Base-by-base conservation (phyloP, 1,140 invertebrate genomes). In the Drosophila quadrilineata region DNA sequence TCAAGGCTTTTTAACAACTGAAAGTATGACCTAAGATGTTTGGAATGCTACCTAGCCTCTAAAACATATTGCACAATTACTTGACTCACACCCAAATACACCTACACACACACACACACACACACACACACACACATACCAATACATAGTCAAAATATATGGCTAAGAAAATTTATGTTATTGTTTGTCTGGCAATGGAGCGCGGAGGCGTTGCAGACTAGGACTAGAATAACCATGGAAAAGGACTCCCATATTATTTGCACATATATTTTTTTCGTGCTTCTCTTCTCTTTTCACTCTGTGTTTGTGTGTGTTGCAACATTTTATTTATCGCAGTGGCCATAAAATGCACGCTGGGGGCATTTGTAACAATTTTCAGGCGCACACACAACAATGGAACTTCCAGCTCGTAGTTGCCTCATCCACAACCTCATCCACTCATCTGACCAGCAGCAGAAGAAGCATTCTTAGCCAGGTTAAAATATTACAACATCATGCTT, bases 401-500 rank as follows among this genome's bases (percentile, higher is more conserved):
- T 52, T 48, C 53, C 50, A 60, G 33, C 16, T 48, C 24, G 5
- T 10, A 12, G 29, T 33, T 26, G 57, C 28, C 26, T 19, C 17
- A 8, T n/a, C 26, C 10, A 2, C 9, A 2, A n/a, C 2, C 5
- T 3, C 14, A n/a, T 12, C 9, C 24, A 26, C 17, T 12, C 41
- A 28, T 45, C 41, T 45, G 41, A 28, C 41, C 41, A 28, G 22
- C 12, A 22, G 19, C 38, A 22, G 38, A 41, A 41, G 12, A 53
- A 33, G 9, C 35, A 63, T 77, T 85, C 79, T 84, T 84, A 84
- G 79, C 79, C 79, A 77, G 64, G 79, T 84, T 84, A 84, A 84
- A 84, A 84, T 84, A 84, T 84, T 84, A 84, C 79, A 84, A 84
- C 79, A 84, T 84, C 79, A 84, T 84, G 79, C 79, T 84, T 85